A percentile compares a stretch with the other conserved stretches of the same genome.
Conservation (phyloP, 2,888 invertebrate species). For the Phragmatobia fuliginosa region DNA sequence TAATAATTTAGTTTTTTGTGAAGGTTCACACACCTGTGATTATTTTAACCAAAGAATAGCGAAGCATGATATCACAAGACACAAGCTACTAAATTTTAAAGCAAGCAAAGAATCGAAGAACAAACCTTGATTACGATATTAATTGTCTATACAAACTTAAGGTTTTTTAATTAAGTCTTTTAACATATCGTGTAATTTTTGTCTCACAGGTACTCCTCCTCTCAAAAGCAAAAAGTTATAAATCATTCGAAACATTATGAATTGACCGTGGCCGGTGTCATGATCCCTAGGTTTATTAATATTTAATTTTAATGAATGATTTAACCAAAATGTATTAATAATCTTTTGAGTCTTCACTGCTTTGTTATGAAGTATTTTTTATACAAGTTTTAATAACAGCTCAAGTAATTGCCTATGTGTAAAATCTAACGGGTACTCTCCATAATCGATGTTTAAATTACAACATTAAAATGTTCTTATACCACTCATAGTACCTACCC, state of each 20-base stretch:
- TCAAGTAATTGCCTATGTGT: neutral
- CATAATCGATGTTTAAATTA: neutral
- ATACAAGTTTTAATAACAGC: neutral
- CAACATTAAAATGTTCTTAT: neutral
- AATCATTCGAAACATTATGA: constrained; percentile 27
- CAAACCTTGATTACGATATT: neutral
- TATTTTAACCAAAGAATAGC: neutral
- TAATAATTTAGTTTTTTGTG: neutral
- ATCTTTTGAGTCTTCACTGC: neutral
- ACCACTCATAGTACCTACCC: no score
- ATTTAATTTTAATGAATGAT: constrained; percentile 10
- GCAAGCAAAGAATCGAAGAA: neutral
- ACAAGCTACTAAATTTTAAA: neutral
- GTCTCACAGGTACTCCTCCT: constrained; percentile 15
- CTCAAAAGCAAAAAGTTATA: constrained; percentile 16
- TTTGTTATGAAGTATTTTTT: neutral
- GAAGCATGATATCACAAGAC: neutral
- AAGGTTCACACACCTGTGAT: neutral
- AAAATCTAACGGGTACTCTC: neutral
- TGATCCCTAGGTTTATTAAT: constrained; percentile 5
- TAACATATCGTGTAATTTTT: constrained; percentile 17
- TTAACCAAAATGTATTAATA: constrained; percentile 5
- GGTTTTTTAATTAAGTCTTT: constrained; percentile 6
- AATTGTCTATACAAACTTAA: neutral
- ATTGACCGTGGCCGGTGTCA: constrained; percentile 15